Evolutionary conservation across 2,113 vertebrate species (phyloP).

Genomic region (Epinephelus moara): DNA sequence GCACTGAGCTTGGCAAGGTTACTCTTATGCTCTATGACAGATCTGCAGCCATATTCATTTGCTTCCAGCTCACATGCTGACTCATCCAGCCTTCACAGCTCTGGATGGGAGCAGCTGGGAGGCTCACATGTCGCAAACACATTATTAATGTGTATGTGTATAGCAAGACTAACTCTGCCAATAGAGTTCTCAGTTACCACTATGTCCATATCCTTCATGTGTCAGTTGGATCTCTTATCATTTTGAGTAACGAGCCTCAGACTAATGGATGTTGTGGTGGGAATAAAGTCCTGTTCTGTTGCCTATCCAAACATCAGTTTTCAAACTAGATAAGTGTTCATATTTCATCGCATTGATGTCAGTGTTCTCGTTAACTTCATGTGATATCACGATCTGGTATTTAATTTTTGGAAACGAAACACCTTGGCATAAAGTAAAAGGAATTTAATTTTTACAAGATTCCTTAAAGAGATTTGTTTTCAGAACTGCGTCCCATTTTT

Average conservation of each 20-base stretch:
- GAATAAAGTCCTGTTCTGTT: slow-evolving; percentile 30
- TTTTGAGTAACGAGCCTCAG: slow-evolving; percentile 58
- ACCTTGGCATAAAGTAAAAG: slow-evolving; percentile 54
- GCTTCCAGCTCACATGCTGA: slow-evolving; percentile 58
- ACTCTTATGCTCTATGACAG: slow-evolving; percentile 35
- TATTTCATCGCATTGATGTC: slow-evolving; percentile 60
- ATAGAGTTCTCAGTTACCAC: slow-evolving; percentile 51
- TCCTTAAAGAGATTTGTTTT: slow-evolving; percentile 45
- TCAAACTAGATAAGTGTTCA: slow-evolving; percentile 61
- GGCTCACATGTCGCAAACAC: slow-evolving; percentile 64
- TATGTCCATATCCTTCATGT: slow-evolving; percentile 43
- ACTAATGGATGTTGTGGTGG: slow-evolving; percentile 48
- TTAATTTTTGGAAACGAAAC: slow-evolving; percentile 41
- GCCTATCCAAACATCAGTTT: slow-evolving; percentile 61
- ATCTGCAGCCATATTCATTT: slow-evolving; percentile 58
- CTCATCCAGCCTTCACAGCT: slow-evolving; percentile 51
- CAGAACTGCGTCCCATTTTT: slow-evolving; percentile 50
- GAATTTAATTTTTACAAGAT: slow-evolving; percentile 45
- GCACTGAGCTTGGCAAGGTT: slow-evolving; percentile 49
- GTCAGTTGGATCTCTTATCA: slow-evolving; percentile 65
- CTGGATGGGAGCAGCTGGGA: slow-evolving; percentile 65
- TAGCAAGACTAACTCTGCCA: slow-evolving; percentile 52
- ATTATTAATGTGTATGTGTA: slow-evolving; percentile 67
- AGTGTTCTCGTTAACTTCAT: slow-evolving; percentile 43
- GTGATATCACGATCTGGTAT: slow-evolving; percentile 36